phyloP scores from a whole-genome alignment of 2,888 invertebrate genomes.

The Mimas tiliae region DNA sequence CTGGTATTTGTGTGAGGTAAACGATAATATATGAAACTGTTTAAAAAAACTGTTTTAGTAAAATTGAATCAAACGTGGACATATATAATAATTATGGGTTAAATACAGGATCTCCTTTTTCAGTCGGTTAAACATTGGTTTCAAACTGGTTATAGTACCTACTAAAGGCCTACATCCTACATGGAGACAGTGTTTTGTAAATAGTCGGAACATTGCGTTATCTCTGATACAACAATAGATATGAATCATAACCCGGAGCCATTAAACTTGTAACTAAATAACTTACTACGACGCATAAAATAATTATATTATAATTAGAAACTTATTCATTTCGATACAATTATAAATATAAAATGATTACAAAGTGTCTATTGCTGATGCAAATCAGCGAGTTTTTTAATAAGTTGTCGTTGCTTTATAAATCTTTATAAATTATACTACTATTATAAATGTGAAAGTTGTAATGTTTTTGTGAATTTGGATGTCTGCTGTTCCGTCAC shows the following conservation, averaged over 20 bases:
- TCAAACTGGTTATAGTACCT: not conserved
- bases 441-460: too few relatives aligned
- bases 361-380: not conserved
- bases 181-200: constrained; percentile 8
- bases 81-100: too few relatives aligned
- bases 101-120: not conserved
- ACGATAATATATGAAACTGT: too few relatives aligned
- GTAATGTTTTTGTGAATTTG: too few relatives aligned
- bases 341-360: not conserved
- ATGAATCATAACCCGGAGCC: not conserved
- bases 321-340: not conserved
- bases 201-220: not conserved
- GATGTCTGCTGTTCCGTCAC: too few relatives aligned
- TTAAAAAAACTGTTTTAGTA: too few relatives aligned
- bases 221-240: constrained; percentile 1
- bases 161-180: not conserved
- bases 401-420: too few relatives aligned
- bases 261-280: too few relatives aligned
- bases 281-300: not conserved
- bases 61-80: too few relatives aligned
- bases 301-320: not conserved
- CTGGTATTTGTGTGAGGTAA: too few relatives aligned
- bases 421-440: too few relatives aligned
- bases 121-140: too few relatives aligned
- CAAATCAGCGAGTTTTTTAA: not conserved